Conservation (phyloP, 2,113 vertebrate species). For the Aix galericulata region DNA sequence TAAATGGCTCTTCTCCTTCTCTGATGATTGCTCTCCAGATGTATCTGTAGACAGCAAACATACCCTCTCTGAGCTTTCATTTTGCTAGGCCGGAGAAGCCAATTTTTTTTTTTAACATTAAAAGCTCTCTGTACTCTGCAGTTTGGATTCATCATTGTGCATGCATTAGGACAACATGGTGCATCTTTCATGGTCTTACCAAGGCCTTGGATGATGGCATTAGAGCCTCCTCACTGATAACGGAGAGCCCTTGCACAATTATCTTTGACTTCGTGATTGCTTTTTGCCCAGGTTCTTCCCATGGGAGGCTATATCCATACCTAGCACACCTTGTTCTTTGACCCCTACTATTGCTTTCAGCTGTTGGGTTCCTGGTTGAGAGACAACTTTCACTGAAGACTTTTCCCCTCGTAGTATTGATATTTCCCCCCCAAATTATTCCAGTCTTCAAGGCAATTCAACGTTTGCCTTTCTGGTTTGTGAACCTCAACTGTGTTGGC, state of each 20-base stretch:
- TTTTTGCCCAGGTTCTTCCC: neutral
- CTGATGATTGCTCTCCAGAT: conserved; percentile 25
- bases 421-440: rapidly evolving
- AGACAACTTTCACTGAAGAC: neutral
- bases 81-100: neutral
- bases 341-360: neutral
- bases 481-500: neutral
- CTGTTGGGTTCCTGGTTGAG: neutral
- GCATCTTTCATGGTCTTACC: neutral
- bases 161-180: neutral
- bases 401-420: neutral
- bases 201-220: neutral
- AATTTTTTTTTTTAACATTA: neutral
- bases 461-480: neutral
- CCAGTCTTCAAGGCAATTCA: neutral
- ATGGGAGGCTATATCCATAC: rapidly evolving
- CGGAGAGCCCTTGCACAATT: neutral
- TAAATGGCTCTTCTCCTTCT: conserved; percentile 8
- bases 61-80: neutral
- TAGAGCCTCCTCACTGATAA: neutral
- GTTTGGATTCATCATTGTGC: neutral
- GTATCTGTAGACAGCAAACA: conserved; percentile 5
- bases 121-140: neutral
- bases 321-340: neutral
- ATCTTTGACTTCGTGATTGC: neutral